These are phyloP conservation scores for Bedellia somnulentella DNA, from an alignment of 2,888 invertebrate genomes.

Conservation along the genomic window DNA sequence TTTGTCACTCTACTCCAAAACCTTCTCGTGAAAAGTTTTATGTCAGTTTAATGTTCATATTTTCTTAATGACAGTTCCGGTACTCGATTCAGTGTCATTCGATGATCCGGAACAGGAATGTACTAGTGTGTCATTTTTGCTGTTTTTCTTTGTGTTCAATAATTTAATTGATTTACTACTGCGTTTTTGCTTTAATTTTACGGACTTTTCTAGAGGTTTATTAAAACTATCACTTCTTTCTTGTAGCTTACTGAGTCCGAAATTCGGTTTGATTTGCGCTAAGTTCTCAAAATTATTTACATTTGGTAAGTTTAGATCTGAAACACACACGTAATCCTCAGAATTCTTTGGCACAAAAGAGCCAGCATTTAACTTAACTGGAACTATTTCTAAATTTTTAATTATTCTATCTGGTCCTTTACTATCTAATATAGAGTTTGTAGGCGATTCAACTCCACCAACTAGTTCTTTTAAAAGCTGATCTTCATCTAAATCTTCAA, in stretches of 20 bases:
- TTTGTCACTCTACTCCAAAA: too few relatives aligned
- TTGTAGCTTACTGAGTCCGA: slow-evolving; percentile 41
- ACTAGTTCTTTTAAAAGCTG: slow-evolving; percentile 45
- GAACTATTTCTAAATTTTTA: slow-evolving; percentile 45
- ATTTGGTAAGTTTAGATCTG: slow-evolving; percentile 38
- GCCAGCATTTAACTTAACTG: slow-evolving; percentile 39
- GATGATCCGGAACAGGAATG: slow-evolving; percentile 64
- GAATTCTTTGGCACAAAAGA: slow-evolving; percentile 22
- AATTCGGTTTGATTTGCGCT: slow-evolving; percentile 47
- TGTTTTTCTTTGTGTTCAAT: slow-evolving; percentile 20
- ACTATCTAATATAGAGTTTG: slow-evolving; percentile 32
- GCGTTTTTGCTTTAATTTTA: slow-evolving; percentile 37
- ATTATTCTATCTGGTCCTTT: slow-evolving; percentile 44
- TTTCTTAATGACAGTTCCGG: slow-evolving; percentile 30
- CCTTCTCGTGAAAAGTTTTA: too few relatives aligned
- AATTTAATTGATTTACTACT: slow-evolving; percentile 27
- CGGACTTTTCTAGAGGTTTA: slow-evolving; percentile 38
- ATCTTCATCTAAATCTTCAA: slow-evolving; percentile 39
- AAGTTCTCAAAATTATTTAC: slow-evolving; percentile 31
- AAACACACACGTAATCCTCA: slow-evolving; percentile 41
- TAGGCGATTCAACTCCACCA: slow-evolving; percentile 44
- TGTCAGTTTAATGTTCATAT: too few relatives aligned
- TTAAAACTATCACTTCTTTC: slow-evolving; percentile 46
- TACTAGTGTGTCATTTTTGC: slow-evolving; percentile 30
- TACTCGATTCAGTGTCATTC: slow-evolving; percentile 55